A percentile compares a stretch with the other conserved stretches of the same genome.
Conservation (phyloP, 2,797 vertebrate species). For the Gouania willdenowi region DNA sequence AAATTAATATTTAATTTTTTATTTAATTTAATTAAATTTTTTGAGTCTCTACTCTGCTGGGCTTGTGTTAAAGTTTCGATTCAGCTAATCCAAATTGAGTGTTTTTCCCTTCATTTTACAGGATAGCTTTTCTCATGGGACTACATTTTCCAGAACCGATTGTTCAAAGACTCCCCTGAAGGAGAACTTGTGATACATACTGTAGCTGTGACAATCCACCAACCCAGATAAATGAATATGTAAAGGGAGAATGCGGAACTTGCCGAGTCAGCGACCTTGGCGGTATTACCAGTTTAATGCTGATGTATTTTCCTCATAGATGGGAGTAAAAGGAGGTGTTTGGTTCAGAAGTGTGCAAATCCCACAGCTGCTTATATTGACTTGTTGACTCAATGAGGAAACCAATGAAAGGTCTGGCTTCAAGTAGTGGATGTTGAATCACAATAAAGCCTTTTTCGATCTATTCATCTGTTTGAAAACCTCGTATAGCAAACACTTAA, state of each 20-base stretch:
- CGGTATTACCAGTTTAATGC: too few relatives aligned
- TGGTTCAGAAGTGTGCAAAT: too few relatives aligned
- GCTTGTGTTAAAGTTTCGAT: too few relatives aligned
- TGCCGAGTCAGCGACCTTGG: constrained; percentile 24
- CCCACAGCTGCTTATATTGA: not conserved
- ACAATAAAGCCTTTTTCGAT: not conserved
- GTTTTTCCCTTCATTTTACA: not conserved
- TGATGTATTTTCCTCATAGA: too few relatives aligned
- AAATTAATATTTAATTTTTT: too few relatives aligned
- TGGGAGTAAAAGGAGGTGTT: too few relatives aligned
- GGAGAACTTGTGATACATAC: not conserved
- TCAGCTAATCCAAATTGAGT: too few relatives aligned
- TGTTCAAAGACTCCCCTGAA: not conserved
- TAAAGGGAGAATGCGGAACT: not conserved
- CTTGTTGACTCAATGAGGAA: not conserved
- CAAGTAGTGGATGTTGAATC: not conserved
- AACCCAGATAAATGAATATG: constrained; percentile 10
- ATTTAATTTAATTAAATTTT: too few relatives aligned
- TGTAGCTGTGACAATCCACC: not conserved
- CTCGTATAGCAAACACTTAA: not conserved
- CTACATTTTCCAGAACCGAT: not conserved
- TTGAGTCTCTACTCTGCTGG: too few relatives aligned
- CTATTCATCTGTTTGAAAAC: not conserved
- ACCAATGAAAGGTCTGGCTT: not conserved
- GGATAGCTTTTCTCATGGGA: not conserved